A percentile compares a stretch with the other conserved stretches of the same genome.
Evolutionary conservation across 2,888 invertebrate genomes (phyloP).

Genomic region (Onchidella celtica): DNA sequence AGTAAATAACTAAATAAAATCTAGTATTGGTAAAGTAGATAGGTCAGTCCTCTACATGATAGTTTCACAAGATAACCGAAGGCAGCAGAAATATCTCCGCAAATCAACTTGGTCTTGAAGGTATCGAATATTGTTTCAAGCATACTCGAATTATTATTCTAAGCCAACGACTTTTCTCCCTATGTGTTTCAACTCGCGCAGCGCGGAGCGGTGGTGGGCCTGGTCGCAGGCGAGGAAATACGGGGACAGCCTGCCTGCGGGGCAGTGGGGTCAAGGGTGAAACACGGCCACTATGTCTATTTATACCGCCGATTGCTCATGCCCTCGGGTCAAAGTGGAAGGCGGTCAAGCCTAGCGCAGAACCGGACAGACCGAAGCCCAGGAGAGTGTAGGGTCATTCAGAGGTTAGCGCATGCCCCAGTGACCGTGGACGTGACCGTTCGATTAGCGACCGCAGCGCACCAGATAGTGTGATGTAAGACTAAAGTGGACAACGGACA

Average conservation of each 20-base stretch:
- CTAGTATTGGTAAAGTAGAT: no score
- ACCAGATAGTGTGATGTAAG: not conserved
- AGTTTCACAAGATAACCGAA: no score
- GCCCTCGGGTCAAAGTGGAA: not conserved
- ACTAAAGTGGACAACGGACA: not conserved
- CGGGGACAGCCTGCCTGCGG: not conserved
- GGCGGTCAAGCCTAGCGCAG: not conserved
- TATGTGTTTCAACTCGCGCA: no score
- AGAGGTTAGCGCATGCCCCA: constrained; percentile 8
- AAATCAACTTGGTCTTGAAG: no score
- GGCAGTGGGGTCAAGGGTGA: constrained; percentile 6
- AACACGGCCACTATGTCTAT: not conserved
- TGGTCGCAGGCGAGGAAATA: not conserved
- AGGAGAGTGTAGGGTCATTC: not conserved
- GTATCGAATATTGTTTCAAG: no score
- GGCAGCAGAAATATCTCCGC: no score
- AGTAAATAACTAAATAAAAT: no score
- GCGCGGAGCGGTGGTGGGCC: no score
- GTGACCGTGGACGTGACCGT: constrained; percentile 28
- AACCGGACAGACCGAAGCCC: not conserved
- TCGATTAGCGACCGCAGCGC: constrained; percentile 20
- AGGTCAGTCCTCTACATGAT: no score
- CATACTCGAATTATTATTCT: no score
- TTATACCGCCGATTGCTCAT: not conserved
- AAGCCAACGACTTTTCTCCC: no score